These are phyloP conservation scores for Clunio marinus DNA, from an alignment of 2,888 invertebrate genomes.

Conservation along the genomic window DNA sequence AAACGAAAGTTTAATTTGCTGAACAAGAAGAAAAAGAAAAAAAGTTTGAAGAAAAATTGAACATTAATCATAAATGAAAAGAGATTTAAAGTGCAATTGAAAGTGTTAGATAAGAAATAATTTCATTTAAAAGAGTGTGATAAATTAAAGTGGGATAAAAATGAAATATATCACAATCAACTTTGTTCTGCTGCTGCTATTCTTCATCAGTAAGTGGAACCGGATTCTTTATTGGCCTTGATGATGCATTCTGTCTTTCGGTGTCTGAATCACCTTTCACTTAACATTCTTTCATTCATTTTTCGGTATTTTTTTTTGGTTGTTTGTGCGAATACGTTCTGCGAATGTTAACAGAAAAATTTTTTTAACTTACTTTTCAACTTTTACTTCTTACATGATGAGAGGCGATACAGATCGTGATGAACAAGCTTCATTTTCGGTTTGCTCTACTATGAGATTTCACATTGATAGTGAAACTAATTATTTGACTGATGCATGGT, in stretches of 20 bases:
- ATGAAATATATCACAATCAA: conserved; percentile 23
- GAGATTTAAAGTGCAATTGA: too few species aligned
- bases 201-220: conserved; percentile 31
- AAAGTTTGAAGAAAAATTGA: too few species aligned
- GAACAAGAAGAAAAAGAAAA: too few species aligned
- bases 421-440: too few species aligned
- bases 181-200: conserved; percentile 15
- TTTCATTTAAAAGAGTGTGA: too few species aligned
- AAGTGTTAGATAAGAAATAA: too few species aligned
- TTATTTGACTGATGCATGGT: too few species aligned
- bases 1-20: conserved; percentile 14
- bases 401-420: neutral
- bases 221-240: conserved; percentile 8
- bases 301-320: neutral
- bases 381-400: neutral
- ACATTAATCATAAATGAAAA: too few species aligned
- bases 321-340: neutral
- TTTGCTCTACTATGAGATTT: neutral
- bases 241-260: conserved; percentile 5
- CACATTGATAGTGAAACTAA: neutral
- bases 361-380: neutral
- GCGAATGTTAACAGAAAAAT: neutral
- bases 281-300: neutral
- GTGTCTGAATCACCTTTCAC: conserved; percentile 28
- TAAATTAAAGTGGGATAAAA: too few species aligned